Evolutionary conservation across 2,113 vertebrate genomes (phyloP), one percentile per base, ranked within the genome.

Genomic region (Myotis brandtii): DNA sequence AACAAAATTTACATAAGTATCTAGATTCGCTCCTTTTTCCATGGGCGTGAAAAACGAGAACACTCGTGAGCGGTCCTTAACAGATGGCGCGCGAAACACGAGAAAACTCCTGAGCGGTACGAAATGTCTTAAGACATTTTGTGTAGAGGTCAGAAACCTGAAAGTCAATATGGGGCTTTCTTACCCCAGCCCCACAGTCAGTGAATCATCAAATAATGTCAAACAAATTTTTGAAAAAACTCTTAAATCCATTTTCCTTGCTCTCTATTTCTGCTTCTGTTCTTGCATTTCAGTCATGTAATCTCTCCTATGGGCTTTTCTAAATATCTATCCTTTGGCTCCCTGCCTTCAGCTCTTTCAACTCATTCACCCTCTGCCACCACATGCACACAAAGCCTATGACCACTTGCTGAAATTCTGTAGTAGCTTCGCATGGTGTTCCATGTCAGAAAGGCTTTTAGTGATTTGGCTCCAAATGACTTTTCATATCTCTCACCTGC

Each of bases 401-500:
- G 50, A 69, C 13, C 46, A 69, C 25, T 93, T 82, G 46, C 23
- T 79, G 67, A 54, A 89, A 88, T 27, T 27, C 43, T 69, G 9
- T 67, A 20, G 37, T 37, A 56, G 14, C 12, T 92, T 25, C 43
- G 4, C 1, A 20, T 10, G 32, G 20, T 86, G 18, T 62, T 84
- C 70, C 11, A 93, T 83, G 54, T 34, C 80, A 86, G 86, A 92
- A 92, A 86, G 13, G 40, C 75, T 80, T 92, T 94, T 66, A 90
- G 64, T 66, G 25, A 84, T 69, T 83, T 95, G 48, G 30, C 77
- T 73, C n/a, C 40, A 23, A 66, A 83, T 18, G 46, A 10, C 13
- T 92, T 52, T 83, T 40, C 30, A 52, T 32, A 37, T 12, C 34
- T 82, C 20, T 86, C 7, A 54, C 3, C 17, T 92, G 40, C 62